Evolutionary conservation across 2,888 invertebrate genomes (phyloP).

Genomic region (Chirona hameri): DNA sequence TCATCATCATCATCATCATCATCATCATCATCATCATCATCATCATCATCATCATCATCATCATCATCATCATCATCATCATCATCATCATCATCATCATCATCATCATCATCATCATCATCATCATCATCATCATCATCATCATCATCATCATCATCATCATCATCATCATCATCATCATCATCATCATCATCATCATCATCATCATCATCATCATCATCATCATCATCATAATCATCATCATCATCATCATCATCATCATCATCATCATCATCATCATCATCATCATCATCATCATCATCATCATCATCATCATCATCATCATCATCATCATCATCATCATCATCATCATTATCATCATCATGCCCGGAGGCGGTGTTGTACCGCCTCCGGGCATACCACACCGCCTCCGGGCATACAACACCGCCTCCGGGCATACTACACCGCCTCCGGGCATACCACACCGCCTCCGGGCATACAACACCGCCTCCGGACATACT

Average conservation of each 20-base stretch:
- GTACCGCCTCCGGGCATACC: too few species aligned
- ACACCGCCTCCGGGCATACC: too few species aligned
- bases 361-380: too few species aligned
- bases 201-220: too few species aligned
- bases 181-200: not conserved
- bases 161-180: not conserved
- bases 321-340: not conserved
- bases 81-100: not conserved
- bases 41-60: not conserved
- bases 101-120: not conserved
- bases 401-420: too few species aligned
- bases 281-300: not conserved
- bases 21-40: not conserved
- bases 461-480: too few species aligned
- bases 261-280: not conserved
- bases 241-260: conserved; percentile 9
- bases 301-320: not conserved
- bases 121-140: not conserved
- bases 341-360: too few species aligned
- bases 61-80: not conserved
- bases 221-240: too few species aligned
- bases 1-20: not conserved
- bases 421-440: too few species aligned
- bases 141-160: not conserved
- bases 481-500: too few species aligned